Evolutionary conservation across 2,797 vertebrate species (phyloP).

Genomic region (Octomys mimax): DNA sequence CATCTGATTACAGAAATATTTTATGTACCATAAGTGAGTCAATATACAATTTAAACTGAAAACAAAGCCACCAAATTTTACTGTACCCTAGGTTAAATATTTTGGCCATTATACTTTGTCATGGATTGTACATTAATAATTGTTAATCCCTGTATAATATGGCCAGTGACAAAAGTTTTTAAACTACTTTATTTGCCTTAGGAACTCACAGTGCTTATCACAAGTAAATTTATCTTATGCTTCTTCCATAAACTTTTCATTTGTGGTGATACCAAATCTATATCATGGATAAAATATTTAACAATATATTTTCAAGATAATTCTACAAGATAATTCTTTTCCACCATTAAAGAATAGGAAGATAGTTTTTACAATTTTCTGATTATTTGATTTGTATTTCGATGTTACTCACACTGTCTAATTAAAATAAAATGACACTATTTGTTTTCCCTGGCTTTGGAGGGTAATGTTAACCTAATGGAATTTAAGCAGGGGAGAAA

Average conservation of each 20-base stretch:
- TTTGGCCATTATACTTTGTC: slow-evolving; percentile 45
- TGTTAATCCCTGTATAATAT: slow-evolving; percentile 62
- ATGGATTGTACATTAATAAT: slow-evolving; percentile 67
- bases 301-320: not conserved
- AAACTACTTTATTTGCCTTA: slow-evolving; percentile 55
- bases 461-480: not conserved
- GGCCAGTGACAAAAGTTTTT: slow-evolving; percentile 51
- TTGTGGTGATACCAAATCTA: slow-evolving; percentile 51
- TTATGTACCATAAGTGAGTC: slow-evolving; percentile 80
- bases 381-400: not conserved
- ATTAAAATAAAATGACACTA: slow-evolving; percentile 11
- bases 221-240: slow-evolving; percentile 51
- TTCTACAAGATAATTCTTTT: slow-evolving; percentile 34
- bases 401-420: not conserved
- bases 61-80: slow-evolving; percentile 70
- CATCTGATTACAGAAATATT: slow-evolving; percentile 82
- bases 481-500: slow-evolving; percentile 10
- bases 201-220: not conserved
- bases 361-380: slow-evolving; percentile 28
- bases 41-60: slow-evolving; percentile 79
- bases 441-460: not conserved
- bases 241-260: slow-evolving; percentile 53
- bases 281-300: slow-evolving; percentile 48
- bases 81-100: slow-evolving; percentile 72
- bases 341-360: slow-evolving; percentile 52